Evolutionary conservation across 2,113 vertebrate species (phyloP).

Genomic region (Tringa solitaria): DNA sequence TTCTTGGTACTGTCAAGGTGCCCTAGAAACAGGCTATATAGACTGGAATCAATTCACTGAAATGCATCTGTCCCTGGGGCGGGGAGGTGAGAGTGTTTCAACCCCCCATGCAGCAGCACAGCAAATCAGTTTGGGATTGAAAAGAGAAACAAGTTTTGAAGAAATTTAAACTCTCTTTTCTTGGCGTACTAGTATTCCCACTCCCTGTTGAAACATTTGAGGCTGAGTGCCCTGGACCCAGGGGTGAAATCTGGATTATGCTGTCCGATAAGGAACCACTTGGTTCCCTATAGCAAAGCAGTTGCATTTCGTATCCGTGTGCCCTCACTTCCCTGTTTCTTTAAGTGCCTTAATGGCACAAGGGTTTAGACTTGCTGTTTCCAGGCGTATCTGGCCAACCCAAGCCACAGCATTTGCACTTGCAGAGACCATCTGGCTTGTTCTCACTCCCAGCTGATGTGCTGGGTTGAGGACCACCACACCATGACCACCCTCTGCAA

Average conservation of each 20-base stretch:
- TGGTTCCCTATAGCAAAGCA: not conserved
- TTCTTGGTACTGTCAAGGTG: not conserved
- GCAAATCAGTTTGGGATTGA: not conserved
- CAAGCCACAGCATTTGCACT: not conserved
- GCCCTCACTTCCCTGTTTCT: not conserved
- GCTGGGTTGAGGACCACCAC: not conserved
- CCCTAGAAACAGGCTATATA: not conserved
- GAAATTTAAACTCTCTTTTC: not conserved
- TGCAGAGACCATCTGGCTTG: not conserved
- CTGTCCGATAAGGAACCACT: not conserved
- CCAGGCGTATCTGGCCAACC: not conserved
- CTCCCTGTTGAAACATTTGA: not conserved
- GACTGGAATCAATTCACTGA: not conserved
- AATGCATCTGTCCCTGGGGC: not conserved
- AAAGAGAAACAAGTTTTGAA: not conserved
- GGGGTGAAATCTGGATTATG: not conserved
- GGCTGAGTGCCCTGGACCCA: not conserved
- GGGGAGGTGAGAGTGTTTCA: not conserved
- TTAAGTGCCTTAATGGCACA: not conserved
- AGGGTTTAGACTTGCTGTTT: not conserved
- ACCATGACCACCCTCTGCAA: fast-evolving
- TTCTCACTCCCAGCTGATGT: not conserved
- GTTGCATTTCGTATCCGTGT: fast-evolving
- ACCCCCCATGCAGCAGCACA: not conserved
- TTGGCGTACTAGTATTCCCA: not conserved